Percentiles rank a stretch among this genome's conserved stretches.
phyloP scores from a whole-genome alignment of 1,140 invertebrate species.

The Zophobas morio region DNA sequence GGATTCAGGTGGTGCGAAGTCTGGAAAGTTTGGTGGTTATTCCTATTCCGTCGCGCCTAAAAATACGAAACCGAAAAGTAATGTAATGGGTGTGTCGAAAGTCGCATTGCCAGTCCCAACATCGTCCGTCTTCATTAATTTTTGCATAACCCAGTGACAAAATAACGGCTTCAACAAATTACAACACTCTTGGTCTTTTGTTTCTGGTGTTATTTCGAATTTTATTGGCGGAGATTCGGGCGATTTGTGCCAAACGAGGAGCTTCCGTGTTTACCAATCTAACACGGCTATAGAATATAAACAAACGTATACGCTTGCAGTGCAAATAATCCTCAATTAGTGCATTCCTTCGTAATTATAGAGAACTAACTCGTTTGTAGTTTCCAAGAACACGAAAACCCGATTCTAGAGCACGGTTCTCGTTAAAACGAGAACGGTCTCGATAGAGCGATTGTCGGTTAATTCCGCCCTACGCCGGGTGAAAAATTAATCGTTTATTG shows the following conservation, averaged over 20 bases:
- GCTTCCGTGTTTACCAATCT: not conserved
- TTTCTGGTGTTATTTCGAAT: not conserved
- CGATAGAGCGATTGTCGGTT: not conserved
- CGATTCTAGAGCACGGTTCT: not conserved
- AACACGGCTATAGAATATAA: not conserved
- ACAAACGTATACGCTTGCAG: not conserved
- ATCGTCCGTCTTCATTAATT: not conserved
- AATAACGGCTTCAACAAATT: conserved; percentile 1
- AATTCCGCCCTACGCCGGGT: not conserved
- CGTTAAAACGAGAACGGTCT: not conserved
- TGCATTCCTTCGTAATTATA: not conserved
- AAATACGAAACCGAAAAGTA: not conserved
- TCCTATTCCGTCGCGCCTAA: not conserved
- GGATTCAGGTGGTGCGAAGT: conserved; percentile 1
- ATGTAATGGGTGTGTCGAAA: too few species aligned
- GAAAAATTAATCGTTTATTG: conserved; percentile 42
- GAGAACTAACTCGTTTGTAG: not conserved
- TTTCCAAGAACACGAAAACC: not conserved
- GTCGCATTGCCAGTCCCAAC: not conserved
- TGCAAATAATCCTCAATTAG: not conserved
- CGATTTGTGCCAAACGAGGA: not conserved
- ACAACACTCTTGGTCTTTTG: conserved; percentile 1
- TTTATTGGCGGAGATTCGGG: conserved; percentile 18
- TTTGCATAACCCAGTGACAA: not conserved
- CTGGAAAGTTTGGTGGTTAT: conserved; percentile 11